Evolutionary conservation across 2,113 vertebrate genomes (phyloP).

Genomic region (Epinephelus cyanopodus): DNA sequence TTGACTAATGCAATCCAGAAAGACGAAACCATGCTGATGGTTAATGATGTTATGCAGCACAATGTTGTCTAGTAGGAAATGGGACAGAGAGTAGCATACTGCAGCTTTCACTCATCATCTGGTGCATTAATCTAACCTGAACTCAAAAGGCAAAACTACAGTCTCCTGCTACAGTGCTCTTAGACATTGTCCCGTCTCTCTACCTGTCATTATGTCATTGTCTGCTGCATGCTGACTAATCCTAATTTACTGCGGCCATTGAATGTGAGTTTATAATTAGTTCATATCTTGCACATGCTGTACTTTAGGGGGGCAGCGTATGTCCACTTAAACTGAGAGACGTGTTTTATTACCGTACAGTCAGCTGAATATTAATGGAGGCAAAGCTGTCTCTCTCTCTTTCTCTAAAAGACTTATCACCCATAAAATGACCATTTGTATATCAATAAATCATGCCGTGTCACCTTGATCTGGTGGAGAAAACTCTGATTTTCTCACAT

Average conservation of each 20-base stretch:
- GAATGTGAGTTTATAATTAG: constrained; percentile 6
- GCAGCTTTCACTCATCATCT: background rate
- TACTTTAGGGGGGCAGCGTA: background rate
- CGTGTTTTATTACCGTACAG: background rate
- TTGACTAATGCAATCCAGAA: background rate
- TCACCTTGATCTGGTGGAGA: no score
- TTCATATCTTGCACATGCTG: background rate
- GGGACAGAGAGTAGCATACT: background rate
- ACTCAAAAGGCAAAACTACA: background rate
- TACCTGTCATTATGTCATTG: constrained; percentile 15
- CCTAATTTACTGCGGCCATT: background rate
- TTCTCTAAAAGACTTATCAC: no score
- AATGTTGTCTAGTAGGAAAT: background rate
- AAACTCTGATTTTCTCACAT: no score
- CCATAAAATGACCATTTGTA: no score
- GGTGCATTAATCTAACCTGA: background rate
- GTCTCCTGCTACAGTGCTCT: background rate
- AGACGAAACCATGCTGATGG: background rate
- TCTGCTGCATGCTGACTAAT: background rate
- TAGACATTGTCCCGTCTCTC: background rate
- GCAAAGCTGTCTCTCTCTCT: background rate
- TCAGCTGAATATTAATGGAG: background rate
- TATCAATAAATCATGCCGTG: no score
- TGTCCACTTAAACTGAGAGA: background rate
- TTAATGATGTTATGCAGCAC: background rate